Base-by-base conservation (phyloP, 1,140 invertebrate species). In the Steinernema khuongi region DNA sequence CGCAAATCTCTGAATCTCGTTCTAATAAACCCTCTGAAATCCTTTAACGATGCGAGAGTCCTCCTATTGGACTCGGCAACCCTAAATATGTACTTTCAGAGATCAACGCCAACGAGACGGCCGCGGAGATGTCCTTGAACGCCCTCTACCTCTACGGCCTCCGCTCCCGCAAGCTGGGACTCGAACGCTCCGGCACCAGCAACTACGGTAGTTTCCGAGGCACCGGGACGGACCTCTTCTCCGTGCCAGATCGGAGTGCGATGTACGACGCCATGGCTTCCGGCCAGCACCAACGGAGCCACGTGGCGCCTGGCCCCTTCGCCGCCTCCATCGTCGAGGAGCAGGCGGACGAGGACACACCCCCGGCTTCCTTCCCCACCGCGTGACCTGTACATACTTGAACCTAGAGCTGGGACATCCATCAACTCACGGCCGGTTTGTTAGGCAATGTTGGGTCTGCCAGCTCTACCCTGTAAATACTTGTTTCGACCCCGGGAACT, bases 171-270 rank as follows among this genome's bases (percentile, higher is more conserved):
- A 60, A 60, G 19, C 14, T 60, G 11, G 50, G 50, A 14, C 4
- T 60, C 7, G 50, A 60, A 26, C 50, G 50, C 50, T 60, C 50
- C 14, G 50, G 14, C 19, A 22, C 50, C 50, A 60, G 50, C 50
- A 60, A 60, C 19, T 60, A 60, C 50, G 50, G 50, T 60, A 60
- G 50, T 60, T 60, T 60, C 50, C 50, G 50, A 7, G 50, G 50
- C 4, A 4, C 50, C 19, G 50, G 50, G 2, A 22, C 50, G 50
- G 50, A 60, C 22, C 50, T 60, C 22, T 60, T 60, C 50, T 60
- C 50, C 4, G 50, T 60, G 11, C 50, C 50, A n/a, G 50, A 60
- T 22, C 50, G 50, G 4, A 60, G 50, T 22, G 50, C 50, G 7
- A 11, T 60, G 50, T 60, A 17, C 50, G 50, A 60, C 50, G 50